A percentile compares a stretch with the other conserved stretches of the same genome.
Evolutionary conservation across 1,140 invertebrate genomes (phyloP).

Genomic region (Colletes gigas): DNA sequence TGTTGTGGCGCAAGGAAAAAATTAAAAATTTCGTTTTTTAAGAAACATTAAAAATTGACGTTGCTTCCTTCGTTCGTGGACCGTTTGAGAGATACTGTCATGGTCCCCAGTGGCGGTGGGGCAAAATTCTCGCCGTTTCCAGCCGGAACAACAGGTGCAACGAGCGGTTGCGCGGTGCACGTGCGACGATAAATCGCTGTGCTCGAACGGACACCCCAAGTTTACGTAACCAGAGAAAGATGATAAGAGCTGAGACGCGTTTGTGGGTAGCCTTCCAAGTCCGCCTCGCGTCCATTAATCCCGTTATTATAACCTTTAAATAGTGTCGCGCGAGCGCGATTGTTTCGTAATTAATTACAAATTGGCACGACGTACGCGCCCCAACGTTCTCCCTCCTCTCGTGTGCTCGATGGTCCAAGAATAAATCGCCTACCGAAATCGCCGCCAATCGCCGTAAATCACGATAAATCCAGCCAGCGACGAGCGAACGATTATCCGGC

Average conservation of each 20-base stretch:
- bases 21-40: too few species aligned
- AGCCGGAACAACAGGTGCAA: constrained; percentile 12
- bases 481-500: constrained; percentile 15
- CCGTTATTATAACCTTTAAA: constrained; percentile 28
- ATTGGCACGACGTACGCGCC: constrained; percentile 19
- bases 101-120: neutral
- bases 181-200: neutral
- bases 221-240: constrained; percentile 3
- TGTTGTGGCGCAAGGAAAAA: too few species aligned
- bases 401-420: neutral
- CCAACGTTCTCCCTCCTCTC: neutral
- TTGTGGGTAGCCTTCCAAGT: neutral
- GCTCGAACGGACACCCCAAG: neutral
- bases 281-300: neutral
- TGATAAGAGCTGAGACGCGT: neutral
- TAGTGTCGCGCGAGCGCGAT: constrained; percentile 33
- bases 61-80: too few species aligned
- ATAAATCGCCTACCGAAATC: constrained; percentile 15
- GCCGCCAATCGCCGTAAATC: constrained; percentile 21
- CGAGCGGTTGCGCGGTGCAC: neutral
- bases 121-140: neutral
- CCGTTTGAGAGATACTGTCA: too few species aligned
- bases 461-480: constrained; percentile 17
- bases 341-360: constrained; percentile 45
- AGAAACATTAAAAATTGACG: too few species aligned